A percentile compares a stretch with the other conserved stretches of the same genome.
Conservation (phyloP, 2,797 vertebrate species). For the Acanthurus tractus region DNA sequence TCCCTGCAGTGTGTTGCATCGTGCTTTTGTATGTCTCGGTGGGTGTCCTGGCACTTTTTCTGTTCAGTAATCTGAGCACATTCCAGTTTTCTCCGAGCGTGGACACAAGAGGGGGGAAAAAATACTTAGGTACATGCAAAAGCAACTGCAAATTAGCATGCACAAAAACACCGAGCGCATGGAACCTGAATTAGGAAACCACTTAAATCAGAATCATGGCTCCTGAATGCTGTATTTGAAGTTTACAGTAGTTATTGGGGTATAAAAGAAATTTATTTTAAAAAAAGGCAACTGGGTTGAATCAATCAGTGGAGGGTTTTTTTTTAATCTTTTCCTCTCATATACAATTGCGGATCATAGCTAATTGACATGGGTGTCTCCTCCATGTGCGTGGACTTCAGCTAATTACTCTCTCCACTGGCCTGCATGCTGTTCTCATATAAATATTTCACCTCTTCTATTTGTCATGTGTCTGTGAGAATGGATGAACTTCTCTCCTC, state of each 20-base stretch:
- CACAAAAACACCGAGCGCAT: not conserved
- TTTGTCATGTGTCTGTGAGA: conserved; percentile 55
- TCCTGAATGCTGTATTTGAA: conserved; percentile 11
- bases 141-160: not conserved
- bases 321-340: not conserved
- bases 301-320: not conserved
- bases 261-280: not conserved
- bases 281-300: conserved; percentile 9
- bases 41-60: conserved; percentile 54
- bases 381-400: conserved; percentile 52
- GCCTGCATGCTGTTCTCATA: conserved; percentile 63
- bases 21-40: conserved; percentile 60
- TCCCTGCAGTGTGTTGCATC: conserved; percentile 45
- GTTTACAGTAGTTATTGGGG: not conserved
- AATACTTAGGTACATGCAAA: conserved; percentile 11
- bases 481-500: conserved; percentile 53
- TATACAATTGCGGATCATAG: conserved; percentile 9
- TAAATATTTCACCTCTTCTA: conserved; percentile 61
- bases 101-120: not conserved
- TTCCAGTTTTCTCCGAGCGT: conserved; percentile 40
- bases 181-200: conserved; percentile 9
- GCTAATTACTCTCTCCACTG: conserved; percentile 57
- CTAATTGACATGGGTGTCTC: conserved; percentile 32
- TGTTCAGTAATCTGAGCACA: conserved; percentile 58
- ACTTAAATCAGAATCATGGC: conserved; percentile 23